Conservation (phyloP, 2,797 vertebrate genomes). For the Centroberyx gerrardi region DNA sequence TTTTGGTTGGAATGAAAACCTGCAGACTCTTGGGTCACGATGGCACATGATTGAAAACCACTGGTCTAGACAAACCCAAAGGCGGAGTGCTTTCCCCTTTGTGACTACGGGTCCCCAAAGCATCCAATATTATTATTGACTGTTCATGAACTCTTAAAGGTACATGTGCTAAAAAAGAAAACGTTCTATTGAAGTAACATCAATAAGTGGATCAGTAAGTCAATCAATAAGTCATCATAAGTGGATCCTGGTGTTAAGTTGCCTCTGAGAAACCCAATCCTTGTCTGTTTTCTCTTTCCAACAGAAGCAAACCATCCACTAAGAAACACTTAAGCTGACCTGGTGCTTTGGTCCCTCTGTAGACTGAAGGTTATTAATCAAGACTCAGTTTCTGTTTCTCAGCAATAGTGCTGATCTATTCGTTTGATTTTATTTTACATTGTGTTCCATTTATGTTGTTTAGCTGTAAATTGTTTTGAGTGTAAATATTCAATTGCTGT, state of each 20-base stretch:
- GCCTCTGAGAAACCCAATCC: not conserved
- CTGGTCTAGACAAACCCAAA: too few species aligned
- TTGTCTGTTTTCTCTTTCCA: not conserved
- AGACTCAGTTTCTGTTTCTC: slow-evolving; percentile 1
- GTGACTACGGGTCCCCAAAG: too few species aligned
- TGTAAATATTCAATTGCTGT: slow-evolving; percentile 67
- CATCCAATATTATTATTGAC: too few species aligned
- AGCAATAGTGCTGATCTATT: slow-evolving; percentile 6
- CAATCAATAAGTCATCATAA: not conserved
- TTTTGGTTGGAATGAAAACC: too few species aligned
- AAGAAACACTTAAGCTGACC: not conserved
- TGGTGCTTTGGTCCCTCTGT: slow-evolving; percentile 25
- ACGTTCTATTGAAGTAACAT: not conserved
- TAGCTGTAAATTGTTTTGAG: slow-evolving; percentile 32
- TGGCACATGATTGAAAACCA: too few species aligned
- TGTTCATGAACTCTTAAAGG: too few species aligned
- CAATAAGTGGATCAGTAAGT: not conserved
- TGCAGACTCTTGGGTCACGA: too few species aligned
- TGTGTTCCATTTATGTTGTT: slow-evolving; percentile 28
- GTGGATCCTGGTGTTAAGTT: not conserved
- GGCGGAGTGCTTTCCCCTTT: too few species aligned
- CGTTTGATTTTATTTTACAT: not conserved
- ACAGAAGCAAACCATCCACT: not conserved
- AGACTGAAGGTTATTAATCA: not conserved
- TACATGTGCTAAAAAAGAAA: not conserved